Conservation (phyloP, 2,797 vertebrate species). For the Erithacus rubecula region DNA sequence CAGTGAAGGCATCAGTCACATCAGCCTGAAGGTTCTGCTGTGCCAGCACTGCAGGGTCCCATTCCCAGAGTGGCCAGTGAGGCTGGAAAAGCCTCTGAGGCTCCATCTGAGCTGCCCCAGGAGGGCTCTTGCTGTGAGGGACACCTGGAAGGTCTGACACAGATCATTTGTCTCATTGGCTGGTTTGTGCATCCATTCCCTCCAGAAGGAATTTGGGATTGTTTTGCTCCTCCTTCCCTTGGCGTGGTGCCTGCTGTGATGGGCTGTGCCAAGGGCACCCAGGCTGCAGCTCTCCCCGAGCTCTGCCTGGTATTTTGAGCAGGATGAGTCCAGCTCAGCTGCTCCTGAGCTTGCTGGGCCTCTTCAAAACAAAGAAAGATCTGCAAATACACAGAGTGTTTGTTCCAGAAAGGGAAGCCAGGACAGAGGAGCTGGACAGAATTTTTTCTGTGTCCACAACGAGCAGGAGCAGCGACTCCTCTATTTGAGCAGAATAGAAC, state of each 20-base stretch:
- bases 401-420: background rate
- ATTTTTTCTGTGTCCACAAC: background rate
- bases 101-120: background rate
- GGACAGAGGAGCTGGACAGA: background rate
- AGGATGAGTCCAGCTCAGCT: background rate
- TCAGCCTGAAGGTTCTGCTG: background rate
- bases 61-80: background rate
- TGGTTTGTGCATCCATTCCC: background rate
- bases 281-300: background rate
- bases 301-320: background rate
- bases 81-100: background rate
- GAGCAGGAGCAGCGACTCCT: background rate
- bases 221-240: background rate
- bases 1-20: background rate
- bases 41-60: background rate
- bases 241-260: fast-evolving
- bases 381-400: background rate
- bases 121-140: background rate
- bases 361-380: background rate
- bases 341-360: background rate
- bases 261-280: background rate
- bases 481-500: background rate
- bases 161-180: background rate
- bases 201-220: background rate
- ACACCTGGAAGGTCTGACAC: background rate